These are phyloP conservation scores for Onychostoma macrolepis DNA, from an alignment of 2,113 vertebrate species.

Conservation along the genomic window DNA sequence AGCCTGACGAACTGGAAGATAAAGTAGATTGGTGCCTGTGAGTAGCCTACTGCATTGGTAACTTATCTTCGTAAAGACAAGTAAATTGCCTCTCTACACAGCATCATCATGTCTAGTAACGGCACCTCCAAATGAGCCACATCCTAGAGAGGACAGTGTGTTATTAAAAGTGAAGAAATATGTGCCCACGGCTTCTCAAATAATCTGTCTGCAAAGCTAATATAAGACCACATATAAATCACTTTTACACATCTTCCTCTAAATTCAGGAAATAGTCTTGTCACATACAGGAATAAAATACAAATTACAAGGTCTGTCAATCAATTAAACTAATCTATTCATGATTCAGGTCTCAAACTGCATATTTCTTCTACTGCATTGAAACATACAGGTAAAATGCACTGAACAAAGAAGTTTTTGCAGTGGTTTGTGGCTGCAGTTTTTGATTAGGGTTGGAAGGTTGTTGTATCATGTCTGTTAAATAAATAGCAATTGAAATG, in stretches of 20 bases:
- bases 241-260: neutral
- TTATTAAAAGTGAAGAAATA: slow-evolving; percentile 27
- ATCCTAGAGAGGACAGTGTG: neutral
- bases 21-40: slow-evolving; percentile 23
- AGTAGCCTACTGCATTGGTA: slow-evolving; percentile 1
- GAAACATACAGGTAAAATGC: neutral
- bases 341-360: neutral
- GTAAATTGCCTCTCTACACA: slow-evolving; percentile 36
- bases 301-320: neutral
- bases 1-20: slow-evolving; percentile 29
- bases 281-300: slow-evolving; percentile 1
- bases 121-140: slow-evolving; percentile 8
- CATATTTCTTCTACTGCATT: neutral
- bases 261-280: neutral
- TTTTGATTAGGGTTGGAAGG: neutral
- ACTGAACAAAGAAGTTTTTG: neutral
- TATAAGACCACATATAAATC: neutral
- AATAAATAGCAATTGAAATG: neutral
- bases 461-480: neutral
- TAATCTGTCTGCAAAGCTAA: neutral
- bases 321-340: neutral
- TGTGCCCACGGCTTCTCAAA: neutral
- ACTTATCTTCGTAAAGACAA: slow-evolving; percentile 16
- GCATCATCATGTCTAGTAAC: slow-evolving; percentile 3
- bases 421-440: neutral